Conservation (phyloP, 1,140 invertebrate species). For the Drosophila kurseongensis region DNA sequence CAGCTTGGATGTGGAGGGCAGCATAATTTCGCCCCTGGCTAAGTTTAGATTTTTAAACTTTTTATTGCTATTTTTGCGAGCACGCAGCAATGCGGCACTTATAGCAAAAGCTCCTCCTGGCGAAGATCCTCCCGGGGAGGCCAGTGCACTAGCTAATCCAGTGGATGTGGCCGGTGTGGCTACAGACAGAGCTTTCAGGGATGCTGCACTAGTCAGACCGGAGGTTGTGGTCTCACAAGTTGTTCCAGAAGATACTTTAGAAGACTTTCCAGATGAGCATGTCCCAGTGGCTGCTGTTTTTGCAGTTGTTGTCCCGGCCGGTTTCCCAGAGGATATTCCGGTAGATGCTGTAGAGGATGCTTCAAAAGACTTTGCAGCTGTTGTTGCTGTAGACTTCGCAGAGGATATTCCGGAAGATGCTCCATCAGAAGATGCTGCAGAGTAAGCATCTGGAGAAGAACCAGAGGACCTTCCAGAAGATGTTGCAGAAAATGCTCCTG, state of each 20-base stretch:
- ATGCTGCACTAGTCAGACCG: constrained; percentile 2
- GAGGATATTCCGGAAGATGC: constrained; percentile 7
- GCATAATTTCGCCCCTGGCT: constrained; percentile 77
- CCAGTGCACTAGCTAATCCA: constrained; percentile 15
- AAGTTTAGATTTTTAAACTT: constrained; percentile 84
- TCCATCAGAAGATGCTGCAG: constrained; percentile 7
- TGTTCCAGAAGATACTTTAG: constrained; percentile 16
- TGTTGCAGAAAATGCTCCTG: not conserved
- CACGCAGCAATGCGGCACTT: constrained; percentile 58
- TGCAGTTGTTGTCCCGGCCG: not conserved
- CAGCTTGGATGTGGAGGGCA: constrained; percentile 80
- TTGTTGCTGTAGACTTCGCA: constrained; percentile 5
- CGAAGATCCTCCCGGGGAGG: constrained; percentile 20
- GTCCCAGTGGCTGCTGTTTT: not conserved
- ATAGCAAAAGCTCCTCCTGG: constrained; percentile 41
- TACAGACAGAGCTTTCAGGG: constrained; percentile 7
- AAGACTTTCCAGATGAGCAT: constrained; percentile 3
- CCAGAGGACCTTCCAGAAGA: constrained; percentile 2
- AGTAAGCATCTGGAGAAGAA: not conserved
- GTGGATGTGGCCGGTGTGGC: constrained; percentile 10
- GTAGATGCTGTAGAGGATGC: not conserved
- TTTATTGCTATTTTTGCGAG: constrained; percentile 73
- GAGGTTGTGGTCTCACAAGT: constrained; percentile 5
- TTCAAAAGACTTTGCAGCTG: not conserved
- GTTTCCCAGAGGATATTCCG: constrained; percentile 5